Conservation (phyloP, 2,888 invertebrate species). For the Junonia oenone region DNA sequence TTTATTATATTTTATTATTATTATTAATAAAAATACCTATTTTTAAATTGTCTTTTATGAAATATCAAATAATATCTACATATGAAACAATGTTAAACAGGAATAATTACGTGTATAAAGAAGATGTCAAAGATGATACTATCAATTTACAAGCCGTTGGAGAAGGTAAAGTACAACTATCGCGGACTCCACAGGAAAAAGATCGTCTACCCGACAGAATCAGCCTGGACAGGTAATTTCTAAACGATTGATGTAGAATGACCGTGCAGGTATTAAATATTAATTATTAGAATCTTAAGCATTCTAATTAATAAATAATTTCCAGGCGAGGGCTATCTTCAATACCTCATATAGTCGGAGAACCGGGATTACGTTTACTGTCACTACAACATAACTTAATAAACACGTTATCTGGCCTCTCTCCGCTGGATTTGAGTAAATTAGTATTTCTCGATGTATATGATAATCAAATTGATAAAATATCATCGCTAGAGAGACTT, state of each 20-base stretch:
- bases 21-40: too few species aligned
- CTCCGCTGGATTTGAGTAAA: slow-evolving; percentile 81
- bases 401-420: slow-evolving; percentile 83
- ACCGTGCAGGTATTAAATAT: too few species aligned
- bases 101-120: slow-evolving; percentile 42
- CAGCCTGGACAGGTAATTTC: slow-evolving; percentile 91
- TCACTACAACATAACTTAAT: slow-evolving; percentile 96
- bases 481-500: slow-evolving; percentile 87
- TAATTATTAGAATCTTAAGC: neutral
- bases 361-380: slow-evolving; percentile 88
- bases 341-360: slow-evolving; percentile 90
- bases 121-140: slow-evolving; percentile 57
- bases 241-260: too few species aligned
- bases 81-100: too few species aligned
- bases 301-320: neutral
- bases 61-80: too few species aligned
- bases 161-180: slow-evolving; percentile 84
- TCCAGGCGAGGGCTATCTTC: slow-evolving; percentile 87
- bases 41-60: too few species aligned
- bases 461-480: slow-evolving; percentile 95
- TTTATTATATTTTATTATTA: too few species aligned
- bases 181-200: slow-evolving; percentile 86
- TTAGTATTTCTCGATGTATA: slow-evolving; percentile 96
- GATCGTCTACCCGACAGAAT: slow-evolving; percentile 93
- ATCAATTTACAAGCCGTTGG: slow-evolving; percentile 79